phyloP scores from a whole-genome alignment of 1,140 invertebrate genomes.

The Meloidogyne floridensis region DNA sequence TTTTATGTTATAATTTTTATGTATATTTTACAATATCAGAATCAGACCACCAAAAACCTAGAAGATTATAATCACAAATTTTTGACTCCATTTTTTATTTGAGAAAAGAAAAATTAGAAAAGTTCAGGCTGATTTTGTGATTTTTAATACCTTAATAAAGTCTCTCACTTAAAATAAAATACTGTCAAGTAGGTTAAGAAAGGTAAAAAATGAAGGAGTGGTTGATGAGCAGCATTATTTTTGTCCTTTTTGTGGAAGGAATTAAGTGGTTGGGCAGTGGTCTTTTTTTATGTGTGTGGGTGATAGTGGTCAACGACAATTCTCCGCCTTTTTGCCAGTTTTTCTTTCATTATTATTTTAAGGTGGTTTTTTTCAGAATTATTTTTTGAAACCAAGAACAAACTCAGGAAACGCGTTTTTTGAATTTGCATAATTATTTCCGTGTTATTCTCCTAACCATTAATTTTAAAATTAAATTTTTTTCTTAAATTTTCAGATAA shows the following conservation, averaged over 20 bases:
- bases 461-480: not conserved
- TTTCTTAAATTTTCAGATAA: not conserved
- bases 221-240: not conserved
- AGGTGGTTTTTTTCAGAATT: not conserved
- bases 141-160: constrained; percentile 1
- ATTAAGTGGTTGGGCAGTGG: constrained; percentile 1
- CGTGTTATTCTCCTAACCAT: too few species aligned
- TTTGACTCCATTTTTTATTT: constrained; percentile 5
- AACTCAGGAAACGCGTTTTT: too few species aligned
- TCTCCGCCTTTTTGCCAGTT: not conserved
- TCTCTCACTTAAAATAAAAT: not conserved
- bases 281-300: not conserved
- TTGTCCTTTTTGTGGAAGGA: not conserved
- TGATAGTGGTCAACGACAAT: not conserved
- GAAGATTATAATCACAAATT: not conserved
- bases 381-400: not conserved
- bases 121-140: not conserved
- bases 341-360: not conserved
- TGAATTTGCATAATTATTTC: too few species aligned
- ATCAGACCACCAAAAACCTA: not conserved
- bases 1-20: not conserved
- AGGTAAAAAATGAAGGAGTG: not conserved
- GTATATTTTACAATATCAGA: not conserved
- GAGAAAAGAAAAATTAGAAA: not conserved
- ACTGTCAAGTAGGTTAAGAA: constrained; percentile 9